Evolutionary conservation across 2,113 vertebrate species (phyloP).

Genomic region (Canis aureus): DNA sequence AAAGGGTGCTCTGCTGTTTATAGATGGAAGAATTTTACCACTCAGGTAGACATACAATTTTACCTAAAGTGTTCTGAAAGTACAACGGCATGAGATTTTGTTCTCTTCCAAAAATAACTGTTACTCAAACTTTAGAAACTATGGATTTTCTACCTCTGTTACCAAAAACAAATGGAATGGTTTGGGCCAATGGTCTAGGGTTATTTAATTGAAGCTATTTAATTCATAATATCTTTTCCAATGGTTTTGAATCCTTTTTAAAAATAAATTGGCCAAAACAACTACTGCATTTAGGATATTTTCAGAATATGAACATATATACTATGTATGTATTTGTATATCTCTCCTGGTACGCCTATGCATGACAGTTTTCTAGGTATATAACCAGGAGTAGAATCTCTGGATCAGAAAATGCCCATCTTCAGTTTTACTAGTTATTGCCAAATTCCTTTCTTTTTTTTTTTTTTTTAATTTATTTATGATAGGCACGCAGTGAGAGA

Average conservation of each 20-base stretch:
- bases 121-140: constrained; percentile 28
- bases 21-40: constrained; percentile 8
- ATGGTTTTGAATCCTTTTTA: constrained; percentile 1
- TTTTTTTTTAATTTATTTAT: too few relatives aligned
- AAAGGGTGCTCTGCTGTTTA: constrained; percentile 43
- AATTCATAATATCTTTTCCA: constrained; percentile 33
- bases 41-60: constrained; percentile 11
- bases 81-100: background rate
- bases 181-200: background rate
- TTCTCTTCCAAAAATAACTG: constrained; percentile 38
- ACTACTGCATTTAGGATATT: background rate
- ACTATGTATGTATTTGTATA: background rate
- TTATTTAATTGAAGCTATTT: constrained; percentile 44
- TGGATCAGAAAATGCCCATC: background rate
- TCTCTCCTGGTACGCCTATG: background rate
- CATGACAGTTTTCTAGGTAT: background rate
- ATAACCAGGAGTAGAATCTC: background rate
- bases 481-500: too few relatives aligned
- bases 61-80: constrained; percentile 39
- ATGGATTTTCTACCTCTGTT: constrained; percentile 15
- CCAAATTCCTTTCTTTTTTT: background rate
- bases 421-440: background rate
- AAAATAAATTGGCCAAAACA: constrained; percentile 36
- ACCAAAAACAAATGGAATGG: constrained; percentile 42
- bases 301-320: background rate